Percentiles rank a stretch among this genome's conserved stretches.
Evolutionary conservation across 2,797 vertebrate species (phyloP).

Genomic region (Sebastes ruberrimus): DNA sequence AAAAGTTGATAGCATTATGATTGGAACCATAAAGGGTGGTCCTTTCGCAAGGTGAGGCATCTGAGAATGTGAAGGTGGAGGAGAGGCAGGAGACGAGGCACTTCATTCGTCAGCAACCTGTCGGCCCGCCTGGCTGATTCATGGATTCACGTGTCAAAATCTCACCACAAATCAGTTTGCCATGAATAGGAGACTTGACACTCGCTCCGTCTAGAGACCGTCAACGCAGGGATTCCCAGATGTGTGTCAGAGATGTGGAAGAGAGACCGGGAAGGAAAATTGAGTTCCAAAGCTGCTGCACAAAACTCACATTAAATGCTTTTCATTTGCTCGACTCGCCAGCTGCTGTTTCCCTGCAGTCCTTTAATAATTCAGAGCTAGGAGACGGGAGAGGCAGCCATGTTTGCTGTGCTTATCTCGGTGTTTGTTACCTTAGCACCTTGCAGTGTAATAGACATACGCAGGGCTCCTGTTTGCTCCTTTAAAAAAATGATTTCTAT

Average conservation of each 20-base stretch:
- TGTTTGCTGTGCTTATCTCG: slow-evolving; percentile 42
- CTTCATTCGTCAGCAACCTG: slow-evolving; percentile 70
- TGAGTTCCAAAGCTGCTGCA: slow-evolving; percentile 18
- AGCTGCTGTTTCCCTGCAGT: slow-evolving; percentile 42
- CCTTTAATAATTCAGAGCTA: slow-evolving; percentile 59
- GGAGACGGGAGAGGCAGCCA: slow-evolving; percentile 34
- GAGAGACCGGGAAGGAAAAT: background rate
- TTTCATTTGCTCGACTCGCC: slow-evolving; percentile 39
- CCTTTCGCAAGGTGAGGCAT: slow-evolving; percentile 34
- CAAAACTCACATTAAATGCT: slow-evolving; percentile 4
- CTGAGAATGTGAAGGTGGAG: slow-evolving; percentile 35
- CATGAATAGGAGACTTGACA: slow-evolving; percentile 50
- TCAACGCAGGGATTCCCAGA: slow-evolving; percentile 18
- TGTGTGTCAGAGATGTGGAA: slow-evolving; percentile 20
- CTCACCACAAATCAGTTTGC: slow-evolving; percentile 68
- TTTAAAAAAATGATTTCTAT: slow-evolving; percentile 33
- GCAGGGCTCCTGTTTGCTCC: background rate
- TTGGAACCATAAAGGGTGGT: slow-evolving; percentile 61
- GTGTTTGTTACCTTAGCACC: slow-evolving; percentile 35
- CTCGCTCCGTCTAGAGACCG: slow-evolving; percentile 35
- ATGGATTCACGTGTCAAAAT: slow-evolving; percentile 62
- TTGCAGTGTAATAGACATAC: slow-evolving; percentile 22
- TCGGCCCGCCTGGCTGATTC: slow-evolving; percentile 58
- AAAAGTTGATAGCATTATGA: slow-evolving; percentile 58
- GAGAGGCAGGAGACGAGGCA: slow-evolving; percentile 38